A percentile compares a stretch with the other conserved stretches of the same genome.
Conservation (phyloP, 2,113 vertebrate species). For the Arizona elegans region DNA sequence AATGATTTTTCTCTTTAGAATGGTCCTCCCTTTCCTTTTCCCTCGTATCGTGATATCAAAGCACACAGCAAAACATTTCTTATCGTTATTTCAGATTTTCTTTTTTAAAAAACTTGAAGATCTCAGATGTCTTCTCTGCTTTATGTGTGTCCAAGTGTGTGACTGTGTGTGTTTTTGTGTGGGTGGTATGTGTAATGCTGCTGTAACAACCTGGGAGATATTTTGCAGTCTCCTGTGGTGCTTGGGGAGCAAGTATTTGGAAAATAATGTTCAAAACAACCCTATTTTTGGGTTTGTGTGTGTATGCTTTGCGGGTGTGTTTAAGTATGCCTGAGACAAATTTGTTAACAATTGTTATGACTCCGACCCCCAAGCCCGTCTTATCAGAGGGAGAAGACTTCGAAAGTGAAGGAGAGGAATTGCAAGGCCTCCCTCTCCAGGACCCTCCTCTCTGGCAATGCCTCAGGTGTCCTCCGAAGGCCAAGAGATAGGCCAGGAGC, state of each 20-base stretch:
- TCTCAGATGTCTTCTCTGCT: background rate
- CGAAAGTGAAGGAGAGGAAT: too few relatives aligned
- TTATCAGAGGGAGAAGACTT: too few relatives aligned
- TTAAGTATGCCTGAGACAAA: background rate
- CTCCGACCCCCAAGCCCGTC: too few relatives aligned
- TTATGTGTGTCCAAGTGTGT: background rate
- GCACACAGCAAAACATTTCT: background rate
- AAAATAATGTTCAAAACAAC: background rate
- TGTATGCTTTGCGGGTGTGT: background rate
- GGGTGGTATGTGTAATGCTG: background rate
- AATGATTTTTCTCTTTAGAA: background rate
- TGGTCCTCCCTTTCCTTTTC: background rate
- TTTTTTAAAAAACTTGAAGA: background rate
- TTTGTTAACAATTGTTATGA: background rate
- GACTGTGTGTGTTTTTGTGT: background rate
- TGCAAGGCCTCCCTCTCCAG: too few relatives aligned
- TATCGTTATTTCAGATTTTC: background rate
- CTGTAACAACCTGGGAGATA: background rate
- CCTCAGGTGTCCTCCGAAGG: too few relatives aligned
- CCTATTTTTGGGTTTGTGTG: background rate
- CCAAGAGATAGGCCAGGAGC: too few relatives aligned
- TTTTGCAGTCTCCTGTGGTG: background rate
- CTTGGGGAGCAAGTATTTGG: background rate
- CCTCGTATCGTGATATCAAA: background rate
- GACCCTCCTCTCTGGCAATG: too few relatives aligned